These are phyloP conservation scores for Borostomias antarcticus DNA, from an alignment of 2,797 vertebrate genomes.

Conservation along the genomic window DNA sequence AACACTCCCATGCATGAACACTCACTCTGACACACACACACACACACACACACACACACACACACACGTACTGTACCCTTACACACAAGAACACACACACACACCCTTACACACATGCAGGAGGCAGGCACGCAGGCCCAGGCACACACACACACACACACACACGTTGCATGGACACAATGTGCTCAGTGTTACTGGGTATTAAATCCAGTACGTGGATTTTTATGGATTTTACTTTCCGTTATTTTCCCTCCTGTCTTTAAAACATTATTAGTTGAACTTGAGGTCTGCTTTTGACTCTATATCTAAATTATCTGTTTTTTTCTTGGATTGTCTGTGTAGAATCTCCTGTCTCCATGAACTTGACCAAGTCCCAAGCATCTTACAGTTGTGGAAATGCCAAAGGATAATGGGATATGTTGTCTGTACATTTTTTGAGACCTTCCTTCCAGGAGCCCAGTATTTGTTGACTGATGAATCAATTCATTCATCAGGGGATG, in stretches of 20 bases:
- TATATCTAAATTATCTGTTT: neutral
- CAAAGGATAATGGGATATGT: too few relatives aligned
- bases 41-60: neutral
- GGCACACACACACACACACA: neutral
- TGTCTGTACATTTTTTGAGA: too few relatives aligned
- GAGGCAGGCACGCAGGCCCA: neutral
- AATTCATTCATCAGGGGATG: constrained; percentile 42
- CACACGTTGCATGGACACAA: neutral
- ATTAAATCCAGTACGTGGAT: neutral
- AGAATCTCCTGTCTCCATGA: neutral
- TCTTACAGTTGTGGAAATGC: neutral
- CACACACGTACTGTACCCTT: neutral
- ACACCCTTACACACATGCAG: too few relatives aligned
- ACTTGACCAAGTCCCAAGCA: neutral
- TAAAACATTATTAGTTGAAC: neutral
- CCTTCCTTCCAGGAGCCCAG: constrained; percentile 33
- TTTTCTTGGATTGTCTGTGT: neutral
- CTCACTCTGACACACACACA: neutral
- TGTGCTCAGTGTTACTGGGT: neutral
- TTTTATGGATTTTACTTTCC: neutral
- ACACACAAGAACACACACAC: neutral
- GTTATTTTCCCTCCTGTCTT: too few relatives aligned
- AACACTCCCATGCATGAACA: neutral
- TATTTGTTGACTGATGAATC: constrained; percentile 57
- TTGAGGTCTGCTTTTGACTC: neutral